Conservation (phyloP, 1,140 invertebrate species). For the Whitmania pigra region DNA sequence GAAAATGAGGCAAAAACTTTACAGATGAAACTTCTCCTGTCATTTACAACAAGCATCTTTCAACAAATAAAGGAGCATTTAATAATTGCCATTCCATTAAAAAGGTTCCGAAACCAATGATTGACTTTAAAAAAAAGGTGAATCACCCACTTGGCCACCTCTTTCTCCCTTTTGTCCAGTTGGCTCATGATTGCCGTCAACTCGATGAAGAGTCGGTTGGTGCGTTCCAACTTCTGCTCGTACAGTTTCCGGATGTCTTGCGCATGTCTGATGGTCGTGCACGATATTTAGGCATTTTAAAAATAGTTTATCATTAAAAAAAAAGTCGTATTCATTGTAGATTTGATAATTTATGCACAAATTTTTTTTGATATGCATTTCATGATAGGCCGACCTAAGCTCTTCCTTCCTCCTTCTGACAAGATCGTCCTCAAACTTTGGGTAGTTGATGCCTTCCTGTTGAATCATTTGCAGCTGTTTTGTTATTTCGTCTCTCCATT, state of each 20-base stretch:
- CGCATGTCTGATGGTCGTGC: constrained; percentile 45
- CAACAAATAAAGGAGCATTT: too few relatives aligned
- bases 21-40: too few relatives aligned
- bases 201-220: constrained; percentile 83
- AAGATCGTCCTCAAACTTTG: constrained; percentile 44
- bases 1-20: too few relatives aligned
- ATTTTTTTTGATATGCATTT: too few relatives aligned
- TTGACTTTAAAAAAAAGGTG: background rate
- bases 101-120: too few relatives aligned
- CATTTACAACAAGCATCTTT: too few relatives aligned
- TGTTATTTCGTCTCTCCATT: constrained; percentile 78
- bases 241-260: constrained; percentile 81
- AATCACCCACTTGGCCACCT: constrained; percentile 50
- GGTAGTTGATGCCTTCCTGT: constrained; percentile 49
- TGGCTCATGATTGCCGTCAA: constrained; percentile 68
- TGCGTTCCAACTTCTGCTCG: constrained; percentile 74
- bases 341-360: too few relatives aligned
- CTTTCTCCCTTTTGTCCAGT: constrained; percentile 69
- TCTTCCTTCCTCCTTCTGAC: constrained; percentile 37
- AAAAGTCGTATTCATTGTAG: too few relatives aligned
- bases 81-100: too few relatives aligned
- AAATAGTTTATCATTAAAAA: too few relatives aligned
- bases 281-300: background rate
- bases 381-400: constrained; percentile 31
- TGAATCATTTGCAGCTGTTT: constrained; percentile 61